These are phyloP conservation scores for Campoplex capitator DNA, from an alignment of 2,888 invertebrate species.

Conservation along the genomic window DNA sequence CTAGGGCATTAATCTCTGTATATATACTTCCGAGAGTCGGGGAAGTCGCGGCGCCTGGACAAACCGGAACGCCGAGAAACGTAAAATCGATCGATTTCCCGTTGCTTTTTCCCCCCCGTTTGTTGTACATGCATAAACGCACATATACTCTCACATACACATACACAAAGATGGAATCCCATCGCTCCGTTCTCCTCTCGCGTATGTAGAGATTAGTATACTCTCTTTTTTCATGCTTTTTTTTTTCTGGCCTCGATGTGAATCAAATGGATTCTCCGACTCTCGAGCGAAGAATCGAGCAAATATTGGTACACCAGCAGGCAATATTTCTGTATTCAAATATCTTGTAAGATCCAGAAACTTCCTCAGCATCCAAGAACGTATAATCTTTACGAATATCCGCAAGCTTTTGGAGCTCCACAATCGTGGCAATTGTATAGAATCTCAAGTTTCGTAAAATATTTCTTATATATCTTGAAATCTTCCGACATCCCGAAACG, in stretches of 20 bases:
- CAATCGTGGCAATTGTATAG: not conserved
- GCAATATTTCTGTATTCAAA: slow-evolving; percentile 31
- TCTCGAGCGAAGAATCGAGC: slow-evolving; percentile 25
- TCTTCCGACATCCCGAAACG: not conserved
- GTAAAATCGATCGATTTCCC: slow-evolving; percentile 65
- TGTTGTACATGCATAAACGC: slow-evolving; percentile 33
- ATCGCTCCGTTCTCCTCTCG: slow-evolving; percentile 11
- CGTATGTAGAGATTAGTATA: slow-evolving; percentile 21
- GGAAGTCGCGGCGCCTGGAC: slow-evolving; percentile 60
- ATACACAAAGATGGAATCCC: slow-evolving; percentile 14
- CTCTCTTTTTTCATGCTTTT: not conserved
- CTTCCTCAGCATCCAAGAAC: not conserved
- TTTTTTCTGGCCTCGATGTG: slow-evolving; percentile 19
- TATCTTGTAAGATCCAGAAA: not conserved
- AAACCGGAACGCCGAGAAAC: slow-evolving; percentile 59
- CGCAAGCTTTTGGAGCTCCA: not conserved
- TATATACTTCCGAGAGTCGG: slow-evolving; percentile 39
- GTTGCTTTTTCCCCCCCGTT: slow-evolving; percentile 37
- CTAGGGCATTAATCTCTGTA: slow-evolving; percentile 44
- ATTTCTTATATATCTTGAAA: not conserved
- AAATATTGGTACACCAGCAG: slow-evolving; percentile 41
- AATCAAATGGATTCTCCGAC: slow-evolving; percentile 16
- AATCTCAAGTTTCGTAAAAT: not conserved
- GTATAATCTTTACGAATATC: slow-evolving; percentile 16
- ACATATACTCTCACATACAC: slow-evolving; percentile 17